Base-by-base conservation (phyloP, 1,140 invertebrate species). In the Drosophila virilis region DNA sequence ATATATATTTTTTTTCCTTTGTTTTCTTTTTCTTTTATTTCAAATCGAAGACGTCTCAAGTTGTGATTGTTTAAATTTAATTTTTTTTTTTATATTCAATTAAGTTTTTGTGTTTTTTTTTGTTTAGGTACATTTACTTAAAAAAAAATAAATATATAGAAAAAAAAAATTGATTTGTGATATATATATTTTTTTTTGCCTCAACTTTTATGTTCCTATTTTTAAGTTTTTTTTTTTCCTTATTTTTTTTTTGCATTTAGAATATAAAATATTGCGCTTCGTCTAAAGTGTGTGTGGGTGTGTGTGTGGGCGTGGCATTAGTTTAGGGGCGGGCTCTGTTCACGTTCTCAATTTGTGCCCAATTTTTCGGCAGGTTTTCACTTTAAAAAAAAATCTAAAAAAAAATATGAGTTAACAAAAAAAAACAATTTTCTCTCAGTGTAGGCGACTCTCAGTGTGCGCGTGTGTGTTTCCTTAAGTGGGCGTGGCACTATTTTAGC, bases 51-150 rank as follows among this genome's bases (percentile, higher is more conserved):
- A 71, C 68, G 68, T 71, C 59, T 62, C 42, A 64, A 71, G 37
- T 54, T 64, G 51, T 71, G 68, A 64, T 71, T 71, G 68, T 64
- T 64, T 17, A 51, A 61, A 45, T 43, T 35, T 43, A 9, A 28
- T 15, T 33, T 12, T 17, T 17, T 13, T 50, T 43, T 59, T 52
- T 54, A 4, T 42, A 42, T 33, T 52, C 5, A 38, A 37, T 48
- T 52, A 3, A 5, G 6, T 64, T 45, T 52, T 52, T 10, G 12
- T 43, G 17, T 33, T 35, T 10, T 58, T 40, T 7, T 48, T n/a
- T 33, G 37, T 45, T 45, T 55, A 74, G 71, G 71, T 74, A 74
- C 71, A 61, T 74, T 74, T 68, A 74, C 65, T 55, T 55, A 64
- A 54, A 43, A 59, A 15, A 54, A 38, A 57, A 55, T 9, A n/a